Conservation (phyloP, 30 jellyfish, hydroid and myxozoan genomes). For the Turritopsis dohrnii region DNA sequence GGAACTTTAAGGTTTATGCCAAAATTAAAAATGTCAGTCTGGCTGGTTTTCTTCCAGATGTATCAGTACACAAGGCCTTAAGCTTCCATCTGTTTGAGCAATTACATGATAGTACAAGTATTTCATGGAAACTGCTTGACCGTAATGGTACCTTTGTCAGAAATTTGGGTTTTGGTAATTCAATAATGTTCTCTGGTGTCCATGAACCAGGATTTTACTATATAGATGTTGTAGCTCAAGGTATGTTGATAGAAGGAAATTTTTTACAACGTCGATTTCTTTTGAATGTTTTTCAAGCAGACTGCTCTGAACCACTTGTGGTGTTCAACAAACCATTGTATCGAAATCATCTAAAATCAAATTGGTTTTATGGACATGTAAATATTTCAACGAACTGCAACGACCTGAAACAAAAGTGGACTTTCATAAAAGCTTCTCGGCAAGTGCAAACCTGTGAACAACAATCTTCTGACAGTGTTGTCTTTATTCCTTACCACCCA, state of each 20-base stretch:
- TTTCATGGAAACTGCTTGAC: not conserved
- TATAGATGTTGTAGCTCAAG: not conserved
- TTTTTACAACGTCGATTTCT: not conserved
- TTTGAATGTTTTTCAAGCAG: not conserved
- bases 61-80: not conserved
- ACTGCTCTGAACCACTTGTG: constrained; percentile 50
- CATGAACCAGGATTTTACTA: not conserved
- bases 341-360: constrained; percentile 45
- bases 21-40: not conserved
- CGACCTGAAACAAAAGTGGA: constrained; percentile 42
- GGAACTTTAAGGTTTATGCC: not conserved
- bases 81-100: not conserved
- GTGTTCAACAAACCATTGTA: constrained; percentile 13
- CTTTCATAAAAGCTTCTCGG: constrained; percentile 29
- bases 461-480: not conserved
- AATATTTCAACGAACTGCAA: constrained; percentile 46
- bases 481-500: not conserved
- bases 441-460: constrained; percentile 17
- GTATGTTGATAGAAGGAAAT: not conserved
- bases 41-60: not conserved
- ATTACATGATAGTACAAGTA: not conserved
- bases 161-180: not conserved
- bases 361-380: constrained; percentile 72
- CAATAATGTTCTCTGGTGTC: not conserved
- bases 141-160: not conserved